These are phyloP conservation scores for Caenorhabditis sp. DNA, from an alignment of 2,888 invertebrate genomes.

Conservation along the genomic window DNA sequence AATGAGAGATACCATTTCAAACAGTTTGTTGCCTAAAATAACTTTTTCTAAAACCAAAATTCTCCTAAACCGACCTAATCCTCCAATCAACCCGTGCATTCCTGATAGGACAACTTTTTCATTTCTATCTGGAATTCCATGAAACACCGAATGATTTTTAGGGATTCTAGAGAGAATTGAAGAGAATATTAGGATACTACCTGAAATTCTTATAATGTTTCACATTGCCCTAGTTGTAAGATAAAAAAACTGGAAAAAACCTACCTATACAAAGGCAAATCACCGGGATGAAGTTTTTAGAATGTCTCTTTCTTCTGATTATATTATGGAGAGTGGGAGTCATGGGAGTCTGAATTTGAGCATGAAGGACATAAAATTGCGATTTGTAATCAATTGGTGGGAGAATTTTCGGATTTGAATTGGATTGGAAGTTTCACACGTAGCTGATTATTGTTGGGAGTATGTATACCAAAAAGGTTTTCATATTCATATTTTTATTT, in stretches of 20 bases:
- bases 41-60: too few species aligned
- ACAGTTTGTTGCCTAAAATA: slow-evolving; percentile 45
- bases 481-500: too few species aligned
- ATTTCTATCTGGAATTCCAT: too few species aligned
- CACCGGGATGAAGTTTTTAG: neutral
- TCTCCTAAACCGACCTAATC: too few species aligned
- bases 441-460: too few species aligned
- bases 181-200: neutral
- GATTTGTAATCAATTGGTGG: too few species aligned
- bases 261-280: neutral
- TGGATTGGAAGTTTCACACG: too few species aligned
- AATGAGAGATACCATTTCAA: slow-evolving; percentile 37
- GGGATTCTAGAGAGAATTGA: neutral
- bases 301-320: neutral
- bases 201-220: neutral
- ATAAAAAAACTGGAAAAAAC: neutral
- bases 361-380: too few species aligned
- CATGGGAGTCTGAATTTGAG: neutral
- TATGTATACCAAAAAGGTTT: too few species aligned
- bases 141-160: neutral
- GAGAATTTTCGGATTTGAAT: too few species aligned
- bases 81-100: too few species aligned
- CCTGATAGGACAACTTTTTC: too few species aligned
- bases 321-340: neutral
- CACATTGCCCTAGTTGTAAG: neutral